phyloP scores from a whole-genome alignment of 2,888 invertebrate genomes.

The Tetranychus truncatus region DNA sequence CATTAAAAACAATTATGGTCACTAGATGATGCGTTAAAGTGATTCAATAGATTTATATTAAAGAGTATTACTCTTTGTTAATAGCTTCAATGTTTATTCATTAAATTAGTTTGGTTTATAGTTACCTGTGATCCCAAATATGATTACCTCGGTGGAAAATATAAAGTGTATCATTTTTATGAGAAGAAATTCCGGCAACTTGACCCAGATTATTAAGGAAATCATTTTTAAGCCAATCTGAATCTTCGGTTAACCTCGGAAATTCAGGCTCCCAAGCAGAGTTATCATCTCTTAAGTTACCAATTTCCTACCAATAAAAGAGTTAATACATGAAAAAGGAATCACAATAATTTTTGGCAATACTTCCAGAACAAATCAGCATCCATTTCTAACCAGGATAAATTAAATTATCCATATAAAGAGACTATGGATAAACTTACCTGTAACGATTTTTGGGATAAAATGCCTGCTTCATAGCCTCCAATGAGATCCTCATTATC shows the following conservation, averaged over 20 bases:
- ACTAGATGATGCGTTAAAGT: too few species aligned
- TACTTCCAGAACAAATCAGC: neutral
- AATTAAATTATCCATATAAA: neutral
- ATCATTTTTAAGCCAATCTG: neutral
- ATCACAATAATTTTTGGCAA: neutral
- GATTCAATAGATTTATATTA: too few species aligned
- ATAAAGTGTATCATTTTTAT: constrained; percentile 43
- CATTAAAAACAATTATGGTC: neutral
- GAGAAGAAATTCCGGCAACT: constrained; percentile 65
- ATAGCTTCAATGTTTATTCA: neutral
- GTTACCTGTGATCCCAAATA: constrained; percentile 42
- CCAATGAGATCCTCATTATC: neutral
- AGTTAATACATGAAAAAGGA: neutral
- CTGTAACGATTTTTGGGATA: neutral
- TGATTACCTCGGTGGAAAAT: constrained; percentile 65
- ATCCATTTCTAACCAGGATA: neutral
- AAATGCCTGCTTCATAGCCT: neutral
- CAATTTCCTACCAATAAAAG: neutral
- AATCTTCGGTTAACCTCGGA: neutral
- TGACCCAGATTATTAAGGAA: constrained; percentile 40
- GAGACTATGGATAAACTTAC: neutral
- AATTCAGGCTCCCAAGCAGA: neutral
- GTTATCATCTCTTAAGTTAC: constrained; percentile 1
- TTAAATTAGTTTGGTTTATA: neutral
- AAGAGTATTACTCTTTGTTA: too few species aligned